phyloP scores from a whole-genome alignment of 2,797 vertebrate species.

The Halcyon smyrnensis region DNA sequence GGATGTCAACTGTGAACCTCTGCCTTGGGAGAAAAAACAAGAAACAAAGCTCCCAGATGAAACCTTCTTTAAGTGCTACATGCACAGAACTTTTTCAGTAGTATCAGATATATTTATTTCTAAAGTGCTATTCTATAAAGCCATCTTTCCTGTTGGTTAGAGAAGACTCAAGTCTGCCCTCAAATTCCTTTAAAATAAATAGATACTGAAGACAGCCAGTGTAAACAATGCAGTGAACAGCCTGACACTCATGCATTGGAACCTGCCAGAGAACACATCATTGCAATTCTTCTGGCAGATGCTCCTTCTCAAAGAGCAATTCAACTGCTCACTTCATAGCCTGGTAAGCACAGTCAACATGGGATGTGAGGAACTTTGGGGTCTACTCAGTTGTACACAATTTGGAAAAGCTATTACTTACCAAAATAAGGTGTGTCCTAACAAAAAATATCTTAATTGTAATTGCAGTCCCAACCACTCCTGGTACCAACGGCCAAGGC shows the following conservation, averaged over 20 bases:
- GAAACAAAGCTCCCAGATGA: not conserved
- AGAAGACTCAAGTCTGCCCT: not conserved
- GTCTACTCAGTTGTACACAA: not conserved
- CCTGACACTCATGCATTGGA: not conserved
- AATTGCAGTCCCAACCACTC: not conserved
- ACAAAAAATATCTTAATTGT: not conserved
- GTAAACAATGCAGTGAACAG: too few relatives aligned
- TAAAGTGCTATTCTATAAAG: not conserved
- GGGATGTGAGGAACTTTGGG: not conserved
- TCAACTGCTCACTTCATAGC: not conserved
- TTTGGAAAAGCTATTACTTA: not conserved
- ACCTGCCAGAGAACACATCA: not conserved
- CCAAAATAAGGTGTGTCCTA: not conserved
- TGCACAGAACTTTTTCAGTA: not conserved
- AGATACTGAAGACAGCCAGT: not conserved
- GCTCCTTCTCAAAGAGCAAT: not conserved
- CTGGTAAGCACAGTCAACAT: not conserved
- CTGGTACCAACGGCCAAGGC: fast-evolving
- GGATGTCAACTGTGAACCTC: not conserved
- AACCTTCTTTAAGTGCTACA: not conserved
- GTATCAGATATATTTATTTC: not conserved
- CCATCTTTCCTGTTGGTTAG: not conserved
- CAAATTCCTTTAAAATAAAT: not conserved
- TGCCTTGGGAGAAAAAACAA: not conserved
- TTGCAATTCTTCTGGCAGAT: not conserved